Base-by-base conservation (phyloP, 92 coral and sea anemone genomes). In the Porites lobata region DNA sequence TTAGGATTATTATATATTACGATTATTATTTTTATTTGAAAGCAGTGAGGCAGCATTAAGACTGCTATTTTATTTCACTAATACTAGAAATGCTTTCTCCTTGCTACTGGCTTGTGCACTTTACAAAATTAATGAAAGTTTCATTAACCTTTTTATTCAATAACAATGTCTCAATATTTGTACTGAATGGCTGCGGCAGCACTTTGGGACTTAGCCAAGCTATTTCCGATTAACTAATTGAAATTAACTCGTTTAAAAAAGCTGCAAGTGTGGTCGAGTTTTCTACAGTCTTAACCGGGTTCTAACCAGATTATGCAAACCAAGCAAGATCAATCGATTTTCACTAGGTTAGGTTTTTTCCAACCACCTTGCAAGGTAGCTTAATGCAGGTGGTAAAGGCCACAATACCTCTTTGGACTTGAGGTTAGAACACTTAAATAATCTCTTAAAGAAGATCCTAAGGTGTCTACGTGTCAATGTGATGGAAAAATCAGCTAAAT, bases 321-420 rank as follows among this genome's bases (percentile, higher is more conserved):
- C 32, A 29, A 29, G 32, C 32, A 29, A 29, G 32, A 29, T 9
- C 78, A 76, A 24, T 52, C 85, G 69, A 83, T 66, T 14, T 77
- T 79, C 3, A 47, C 13, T 10, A 75, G 61, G 7, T 15, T 21
- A 62, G 66, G 77, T 53, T 18, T 76, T 7, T 43, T 85, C 82
- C 65, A 85, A 87, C 82, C 76, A 91, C 0, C 32, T 29, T 29
- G 32, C 32, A 29, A 29, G 32, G 32, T 29, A 29, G 32, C 3
- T 29, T 29, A 29, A 29, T 29, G 32, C 3, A 29, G 94, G 91
- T 50, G 89, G 89, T 19, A 66, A 74, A 59, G 91, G 89, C 21
- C 70, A 72, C 19, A 91, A 91, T 59, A 91, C 87, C 50, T 82
- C 94, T 11, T 76, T 91, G 65, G 94, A 86, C 66, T 78, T 91